phyloP scores from a whole-genome alignment of 2,797 vertebrate genomes.

The Australoheros facetus region DNA sequence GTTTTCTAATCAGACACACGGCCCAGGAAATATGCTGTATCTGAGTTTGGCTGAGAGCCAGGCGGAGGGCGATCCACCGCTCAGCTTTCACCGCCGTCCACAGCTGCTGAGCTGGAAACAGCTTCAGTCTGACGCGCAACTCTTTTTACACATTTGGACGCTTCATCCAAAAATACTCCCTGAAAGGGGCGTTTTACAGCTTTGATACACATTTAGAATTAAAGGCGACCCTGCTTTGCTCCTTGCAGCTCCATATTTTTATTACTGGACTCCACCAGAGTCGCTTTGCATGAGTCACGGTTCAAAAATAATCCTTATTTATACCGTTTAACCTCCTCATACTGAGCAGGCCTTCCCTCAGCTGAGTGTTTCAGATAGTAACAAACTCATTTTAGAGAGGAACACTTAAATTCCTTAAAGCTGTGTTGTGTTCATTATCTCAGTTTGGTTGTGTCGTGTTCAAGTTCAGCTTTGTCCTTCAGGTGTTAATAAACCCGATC shows the following conservation, averaged over 20 bases:
- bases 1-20: conserved; percentile 86
- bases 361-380: background rate
- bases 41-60: conserved; percentile 84
- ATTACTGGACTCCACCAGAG: background rate
- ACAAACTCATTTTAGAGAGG: background rate
- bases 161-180: background rate
- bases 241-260: too few species aligned
- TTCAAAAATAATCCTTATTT: background rate
- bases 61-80: conserved; percentile 31
- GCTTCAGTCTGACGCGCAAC: background rate
- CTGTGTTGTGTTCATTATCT: too few species aligned
- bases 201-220: too few species aligned
- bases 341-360: background rate
- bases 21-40: conserved; percentile 89
- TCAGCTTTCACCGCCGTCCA: conserved; percentile 27
- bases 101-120: conserved; percentile 17
- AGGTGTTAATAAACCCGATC: too few species aligned
- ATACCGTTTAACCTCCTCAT: background rate
- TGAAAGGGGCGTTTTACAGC: background rate
- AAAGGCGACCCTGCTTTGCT: background rate
- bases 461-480: too few species aligned
- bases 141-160: background rate
- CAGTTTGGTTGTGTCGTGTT: background rate
- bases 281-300: background rate
- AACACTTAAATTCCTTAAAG: background rate